These are phyloP conservation scores for Thecocarcelia acutangulata DNA, from an alignment of 2,888 invertebrate species.

Conservation along the genomic window DNA sequence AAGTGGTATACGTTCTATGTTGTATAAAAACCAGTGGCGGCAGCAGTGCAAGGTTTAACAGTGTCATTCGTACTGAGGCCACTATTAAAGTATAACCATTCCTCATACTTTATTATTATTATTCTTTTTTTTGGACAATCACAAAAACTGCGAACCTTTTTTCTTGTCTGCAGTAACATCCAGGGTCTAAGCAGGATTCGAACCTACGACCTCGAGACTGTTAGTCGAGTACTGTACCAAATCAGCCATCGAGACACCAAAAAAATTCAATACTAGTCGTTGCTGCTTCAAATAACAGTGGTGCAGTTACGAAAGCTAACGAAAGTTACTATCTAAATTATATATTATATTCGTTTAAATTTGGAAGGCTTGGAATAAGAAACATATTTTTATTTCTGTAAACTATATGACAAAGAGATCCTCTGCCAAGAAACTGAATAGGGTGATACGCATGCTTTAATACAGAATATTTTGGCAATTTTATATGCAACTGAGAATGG, in stretches of 20 bases:
- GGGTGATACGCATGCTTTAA: constrained; percentile 88
- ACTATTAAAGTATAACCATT: too few species aligned
- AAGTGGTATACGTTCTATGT: constrained; percentile 73
- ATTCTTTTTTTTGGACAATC: too few species aligned
- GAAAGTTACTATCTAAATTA: constrained; percentile 84
- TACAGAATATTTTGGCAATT: constrained; percentile 96
- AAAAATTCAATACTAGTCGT: constrained; percentile 72
- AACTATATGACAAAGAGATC: constrained; percentile 98
- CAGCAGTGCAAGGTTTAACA: constrained; percentile 71
- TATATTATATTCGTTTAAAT: constrained; percentile 91
- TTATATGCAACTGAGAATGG: constrained; percentile 99
- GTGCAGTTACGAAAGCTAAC: constrained; percentile 77
- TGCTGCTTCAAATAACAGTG: constrained; percentile 74
- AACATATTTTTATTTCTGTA: constrained; percentile 99
- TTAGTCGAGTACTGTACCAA: too few species aligned
- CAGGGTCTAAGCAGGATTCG: too few species aligned
- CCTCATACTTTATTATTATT: too few species aligned
- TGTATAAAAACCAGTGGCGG: constrained; percentile 75
- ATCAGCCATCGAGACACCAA: too few species aligned
- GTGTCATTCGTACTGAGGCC: constrained; percentile 77
- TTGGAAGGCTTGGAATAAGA: constrained; percentile 98
- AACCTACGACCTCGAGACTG: constrained; percentile 77
- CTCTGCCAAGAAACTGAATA: constrained; percentile 97
- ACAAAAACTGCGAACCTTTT: too few species aligned
- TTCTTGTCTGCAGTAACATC: too few species aligned